A percentile compares a stretch with the other conserved stretches of the same genome.
phyloP scores from a whole-genome alignment of 2,113 vertebrate species.

The Malurus elegans region DNA sequence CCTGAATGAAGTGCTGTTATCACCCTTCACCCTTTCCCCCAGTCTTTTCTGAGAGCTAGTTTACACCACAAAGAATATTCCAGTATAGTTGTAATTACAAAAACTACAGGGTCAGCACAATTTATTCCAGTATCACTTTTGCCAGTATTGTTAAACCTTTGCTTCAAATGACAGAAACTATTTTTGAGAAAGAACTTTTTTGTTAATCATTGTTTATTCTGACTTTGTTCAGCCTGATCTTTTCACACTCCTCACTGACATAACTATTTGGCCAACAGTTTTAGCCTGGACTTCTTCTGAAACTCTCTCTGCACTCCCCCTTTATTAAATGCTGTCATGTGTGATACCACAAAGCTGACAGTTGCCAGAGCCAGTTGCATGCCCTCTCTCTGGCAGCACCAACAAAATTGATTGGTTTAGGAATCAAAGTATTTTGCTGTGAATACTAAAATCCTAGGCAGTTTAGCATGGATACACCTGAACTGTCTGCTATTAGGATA shows the following conservation, averaged over 20 bases:
- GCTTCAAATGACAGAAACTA: background rate
- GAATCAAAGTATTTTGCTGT: background rate
- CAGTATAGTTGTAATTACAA: background rate
- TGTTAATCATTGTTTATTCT: background rate
- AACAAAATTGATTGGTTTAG: slow-evolving; percentile 12
- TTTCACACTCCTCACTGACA: background rate
- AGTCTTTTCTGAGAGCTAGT: background rate
- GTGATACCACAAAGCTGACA: background rate
- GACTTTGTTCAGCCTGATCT: background rate
- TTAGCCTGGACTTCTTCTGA: background rate
- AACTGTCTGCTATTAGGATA: background rate
- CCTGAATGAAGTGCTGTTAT: background rate
- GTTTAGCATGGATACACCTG: background rate
- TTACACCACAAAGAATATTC: slow-evolving; percentile 17
- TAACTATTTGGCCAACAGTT: slow-evolving; percentile 10
- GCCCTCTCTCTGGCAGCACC: background rate
- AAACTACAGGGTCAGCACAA: background rate
- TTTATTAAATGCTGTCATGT: background rate
- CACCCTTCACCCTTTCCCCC: background rate
- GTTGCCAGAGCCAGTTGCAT: background rate
- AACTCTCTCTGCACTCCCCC: background rate
- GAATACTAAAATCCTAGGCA: slow-evolving; percentile 11
- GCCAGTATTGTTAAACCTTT: slow-evolving; percentile 43
- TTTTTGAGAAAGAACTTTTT: slow-evolving; percentile 12
- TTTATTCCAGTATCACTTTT: slow-evolving; percentile 19